Conservation (phyloP, 2,888 invertebrate genomes). For the Terebella lapidaria region DNA sequence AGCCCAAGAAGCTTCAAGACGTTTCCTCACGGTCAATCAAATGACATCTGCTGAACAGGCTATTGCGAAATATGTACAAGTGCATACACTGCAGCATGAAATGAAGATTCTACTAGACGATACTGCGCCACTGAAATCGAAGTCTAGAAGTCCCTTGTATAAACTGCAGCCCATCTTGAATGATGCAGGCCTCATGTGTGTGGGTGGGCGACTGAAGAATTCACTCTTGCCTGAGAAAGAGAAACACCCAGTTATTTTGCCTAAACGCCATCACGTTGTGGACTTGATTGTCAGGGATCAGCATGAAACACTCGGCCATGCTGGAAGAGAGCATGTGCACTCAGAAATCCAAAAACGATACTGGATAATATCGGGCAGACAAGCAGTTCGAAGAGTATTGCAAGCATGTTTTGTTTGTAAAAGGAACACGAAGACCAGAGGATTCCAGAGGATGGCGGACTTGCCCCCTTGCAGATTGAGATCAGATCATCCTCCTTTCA, state of each 20-base stretch:
- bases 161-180: too few relatives aligned
- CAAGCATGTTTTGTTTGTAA: neutral
- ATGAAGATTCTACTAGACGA: too few relatives aligned
- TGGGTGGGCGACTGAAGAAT: neutral
- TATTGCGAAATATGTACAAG: neutral
- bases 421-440: neutral
- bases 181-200: too few relatives aligned
- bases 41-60: neutral
- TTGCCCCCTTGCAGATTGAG: neutral
- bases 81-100: neutral
- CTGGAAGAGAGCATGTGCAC: neutral
- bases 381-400: neutral
- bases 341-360: neutral
- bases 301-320: neutral
- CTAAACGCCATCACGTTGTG: neutral
- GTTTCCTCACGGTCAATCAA: too few relatives aligned
- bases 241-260: neutral
- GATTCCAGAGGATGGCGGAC: neutral
- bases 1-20: too few relatives aligned
- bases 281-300: neutral
- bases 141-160: too few relatives aligned
- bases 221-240: neutral
- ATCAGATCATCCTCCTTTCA: slow-evolving; percentile 13
- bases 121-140: too few relatives aligned
- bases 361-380: neutral